Percentiles rank a stretch among this genome's conserved stretches.
These are phyloP conservation scores for Yponomeuta cagnagella DNA, from an alignment of 2,888 invertebrate species.

Conservation along the genomic window DNA sequence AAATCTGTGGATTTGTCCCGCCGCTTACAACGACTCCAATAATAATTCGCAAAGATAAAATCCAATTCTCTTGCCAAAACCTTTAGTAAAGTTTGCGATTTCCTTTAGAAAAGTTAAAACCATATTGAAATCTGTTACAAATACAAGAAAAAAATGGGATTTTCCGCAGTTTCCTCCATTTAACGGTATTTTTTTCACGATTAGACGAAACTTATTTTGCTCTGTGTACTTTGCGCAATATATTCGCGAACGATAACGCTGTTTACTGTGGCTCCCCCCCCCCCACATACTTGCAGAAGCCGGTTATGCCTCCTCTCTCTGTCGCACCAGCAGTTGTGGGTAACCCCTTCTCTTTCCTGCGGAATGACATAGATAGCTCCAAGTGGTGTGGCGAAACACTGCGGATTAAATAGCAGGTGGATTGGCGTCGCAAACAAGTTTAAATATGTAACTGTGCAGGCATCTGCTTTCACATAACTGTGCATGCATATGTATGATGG, in stretches of 20 bases:
- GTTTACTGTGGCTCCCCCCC: constrained; percentile 48
- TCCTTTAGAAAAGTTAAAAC: neutral
- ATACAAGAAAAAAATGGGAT: neutral
- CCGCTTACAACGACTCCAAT: neutral
- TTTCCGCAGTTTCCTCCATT: neutral
- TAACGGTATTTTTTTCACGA: neutral
- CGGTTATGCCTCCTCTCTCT: constrained; percentile 38
- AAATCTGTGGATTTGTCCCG: neutral
- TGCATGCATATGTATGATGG: constrained; percentile 24
- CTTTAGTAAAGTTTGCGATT: neutral
- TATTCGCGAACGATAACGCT: constrained; percentile 70
- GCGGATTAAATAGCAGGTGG: constrained; percentile 76
- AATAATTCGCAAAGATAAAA: neutral
- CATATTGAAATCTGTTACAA: neutral
- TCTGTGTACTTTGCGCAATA: constrained; percentile 66
- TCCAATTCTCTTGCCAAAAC: neutral
- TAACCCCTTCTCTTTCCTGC: constrained; percentile 40
- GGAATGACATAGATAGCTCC: constrained; percentile 67
- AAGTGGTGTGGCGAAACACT: constrained; percentile 66
- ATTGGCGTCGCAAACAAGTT: constrained; percentile 68
- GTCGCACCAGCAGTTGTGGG: constrained; percentile 32
- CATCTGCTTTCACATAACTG: constrained; percentile 63
- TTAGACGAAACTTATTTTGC: constrained; percentile 54
- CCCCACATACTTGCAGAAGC: constrained; percentile 69
- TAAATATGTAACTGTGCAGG: constrained; percentile 39